A percentile compares a stretch with the other conserved stretches of the same genome.
Evolutionary conservation across 2,797 vertebrate species (phyloP).

Genomic region (Echiichthys vipera): DNA sequence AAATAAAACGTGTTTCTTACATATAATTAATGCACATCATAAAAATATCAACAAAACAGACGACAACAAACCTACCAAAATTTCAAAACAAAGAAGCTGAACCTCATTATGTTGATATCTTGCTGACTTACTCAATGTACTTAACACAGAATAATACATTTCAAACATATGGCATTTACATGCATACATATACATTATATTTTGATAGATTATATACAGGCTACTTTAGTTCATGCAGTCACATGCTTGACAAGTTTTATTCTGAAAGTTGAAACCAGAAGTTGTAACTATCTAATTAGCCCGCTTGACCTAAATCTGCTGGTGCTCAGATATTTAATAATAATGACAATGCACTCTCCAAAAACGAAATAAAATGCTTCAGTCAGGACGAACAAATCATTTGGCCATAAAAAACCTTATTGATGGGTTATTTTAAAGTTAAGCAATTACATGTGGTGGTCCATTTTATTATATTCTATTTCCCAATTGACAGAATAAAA

Average conservation of each 20-base stretch:
- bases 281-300: not conserved
- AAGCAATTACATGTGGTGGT: not conserved
- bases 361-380: conserved; percentile 10
- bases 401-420: not conserved
- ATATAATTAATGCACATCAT: too few species aligned
- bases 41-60: too few species aligned
- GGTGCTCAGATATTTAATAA: conserved; percentile 31
- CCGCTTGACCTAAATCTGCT: not conserved
- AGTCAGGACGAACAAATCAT: not conserved
- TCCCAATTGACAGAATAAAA: not conserved
- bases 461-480: not conserved
- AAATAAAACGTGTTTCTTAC: too few species aligned
- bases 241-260: conserved; percentile 26
- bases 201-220: too few species aligned
- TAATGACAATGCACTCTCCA: conserved; percentile 55
- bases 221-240: too few species aligned
- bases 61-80: too few species aligned
- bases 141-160: too few species aligned
- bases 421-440: not conserved
- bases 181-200: too few species aligned
- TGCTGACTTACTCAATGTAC: too few species aligned
- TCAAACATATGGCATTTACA: too few species aligned
- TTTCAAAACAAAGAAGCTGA: too few species aligned
- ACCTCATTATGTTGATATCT: too few species aligned
- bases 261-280: conserved; percentile 53